Conservation (phyloP, 2,113 vertebrate species). For the Pteronura brasiliensis region DNA sequence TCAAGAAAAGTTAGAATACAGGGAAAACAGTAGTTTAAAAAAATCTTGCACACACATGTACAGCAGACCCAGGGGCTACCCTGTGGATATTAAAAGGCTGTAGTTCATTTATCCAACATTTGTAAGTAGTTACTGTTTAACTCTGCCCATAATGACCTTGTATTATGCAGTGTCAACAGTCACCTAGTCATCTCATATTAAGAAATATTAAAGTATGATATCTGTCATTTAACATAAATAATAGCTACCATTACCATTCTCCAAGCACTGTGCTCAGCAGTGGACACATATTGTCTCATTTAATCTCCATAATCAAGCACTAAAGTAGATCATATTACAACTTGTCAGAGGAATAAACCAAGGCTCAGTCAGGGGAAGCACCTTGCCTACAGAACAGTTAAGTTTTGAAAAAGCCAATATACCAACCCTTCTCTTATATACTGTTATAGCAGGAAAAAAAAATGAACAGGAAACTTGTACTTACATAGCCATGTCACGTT, state of each 20-base stretch:
- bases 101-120: slow-evolving; percentile 27
- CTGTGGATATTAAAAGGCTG: not conserved
- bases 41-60: slow-evolving; percentile 17
- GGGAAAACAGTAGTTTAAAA: not conserved
- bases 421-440: not conserved
- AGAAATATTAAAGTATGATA: slow-evolving; percentile 17
- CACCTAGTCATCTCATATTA: slow-evolving; percentile 41
- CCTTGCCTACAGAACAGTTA: not conserved
- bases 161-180: slow-evolving; percentile 31
- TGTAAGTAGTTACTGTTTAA: slow-evolving; percentile 34
- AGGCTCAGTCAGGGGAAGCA: not conserved
- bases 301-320: slow-evolving; percentile 18
- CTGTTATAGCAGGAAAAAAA: not conserved
- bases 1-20: slow-evolving; percentile 4
- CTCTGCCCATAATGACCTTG: not conserved
- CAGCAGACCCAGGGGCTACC: not conserved
- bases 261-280: not conserved
- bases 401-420: not conserved
- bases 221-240: slow-evolving; percentile 25
- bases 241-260: slow-evolving; percentile 27
- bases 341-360: slow-evolving; percentile 20
- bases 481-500: not conserved
- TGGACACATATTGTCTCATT: not conserved
- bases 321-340: not conserved
- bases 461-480: not conserved